Base-by-base conservation (phyloP, 1,140 invertebrate species). In the Rhagoletis zephyria region DNA sequence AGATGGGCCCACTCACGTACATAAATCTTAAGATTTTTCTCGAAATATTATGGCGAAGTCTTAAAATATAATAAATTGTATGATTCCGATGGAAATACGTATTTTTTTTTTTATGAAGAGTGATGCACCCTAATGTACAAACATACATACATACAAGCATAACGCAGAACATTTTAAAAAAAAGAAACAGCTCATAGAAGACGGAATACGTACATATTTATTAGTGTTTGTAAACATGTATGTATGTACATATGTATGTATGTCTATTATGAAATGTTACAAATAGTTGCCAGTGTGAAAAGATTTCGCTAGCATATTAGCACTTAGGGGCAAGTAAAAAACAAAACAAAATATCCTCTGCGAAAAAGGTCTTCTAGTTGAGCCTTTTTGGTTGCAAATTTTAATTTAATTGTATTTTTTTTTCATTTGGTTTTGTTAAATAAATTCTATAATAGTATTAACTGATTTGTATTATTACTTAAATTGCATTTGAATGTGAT, bases 401-500 rank as follows among this genome's bases (percentile, higher is more conserved):
- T 59, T 86, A 63, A 63, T 63, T 40, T 86, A 60, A 40, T 40
- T 61, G 59, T 61, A 51, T 9, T 7, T 56, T 85, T 70, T 70
- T 70, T 70, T 63, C 3, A 9, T 85, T 85, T 65, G 56, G 19
- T 86, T 64, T 61, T 61, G 2, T 56, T 48, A 85, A 65, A 86
- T 86, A 86, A 81, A 81, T 81, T 81, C 48, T 81, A 81, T 59
- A 81, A 81, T 81, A 81, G 51, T 56, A 81, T 56, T 81, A 81
- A 81, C 67, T 87, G 51, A 56, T 81, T 56, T 56, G n/a, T 81
- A 81, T 81, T 81, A 81, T 81, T 81, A 81, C 48, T 81, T 81
- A 81, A 81, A 87, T 87, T 87, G 40, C 67, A 87, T 77, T 87
- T 87, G 40, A 70, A 70, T 87, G 45, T 70, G 67, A 61, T 77